These are phyloP conservation scores for Menidia menidia DNA, from an alignment of 2,797 vertebrate genomes.

Conservation along the genomic window DNA sequence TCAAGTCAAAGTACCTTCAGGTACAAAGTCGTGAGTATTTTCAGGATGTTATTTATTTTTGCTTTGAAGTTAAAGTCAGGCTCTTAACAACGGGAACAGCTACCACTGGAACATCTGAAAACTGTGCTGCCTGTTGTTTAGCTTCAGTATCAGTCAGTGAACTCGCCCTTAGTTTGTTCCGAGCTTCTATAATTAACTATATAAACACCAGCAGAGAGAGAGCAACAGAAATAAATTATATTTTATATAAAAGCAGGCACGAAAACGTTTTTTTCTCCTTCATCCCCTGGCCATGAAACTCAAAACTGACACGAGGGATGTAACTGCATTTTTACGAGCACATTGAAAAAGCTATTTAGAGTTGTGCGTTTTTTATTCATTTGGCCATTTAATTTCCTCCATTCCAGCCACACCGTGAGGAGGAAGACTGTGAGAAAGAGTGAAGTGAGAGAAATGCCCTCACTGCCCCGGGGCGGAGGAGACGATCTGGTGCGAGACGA, in stretches of 20 bases:
- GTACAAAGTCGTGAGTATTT: no score
- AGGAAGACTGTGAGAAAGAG: constrained; percentile 92
- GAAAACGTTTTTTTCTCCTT: not conserved
- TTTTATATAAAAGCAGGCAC: not conserved
- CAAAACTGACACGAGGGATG: not conserved
- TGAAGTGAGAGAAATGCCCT: constrained; percentile 92
- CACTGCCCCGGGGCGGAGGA: constrained; percentile 85
- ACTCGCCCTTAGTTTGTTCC: not conserved
- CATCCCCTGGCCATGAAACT: not conserved
- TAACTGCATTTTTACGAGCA: not conserved
- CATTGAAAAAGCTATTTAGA: not conserved
- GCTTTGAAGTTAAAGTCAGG: no score
- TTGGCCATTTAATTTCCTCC: not conserved
- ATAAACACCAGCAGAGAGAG: not conserved
- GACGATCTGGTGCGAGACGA: constrained; percentile 91
- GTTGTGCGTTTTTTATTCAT: not conserved
- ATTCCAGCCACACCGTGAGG: constrained; percentile 91
- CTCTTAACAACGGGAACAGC: no score
- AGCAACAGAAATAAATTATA: not conserved
- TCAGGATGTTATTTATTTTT: no score
- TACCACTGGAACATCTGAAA: not conserved
- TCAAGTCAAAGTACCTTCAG: no score
- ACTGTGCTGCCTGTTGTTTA: no score
- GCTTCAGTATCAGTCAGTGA: not conserved
- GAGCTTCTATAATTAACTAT: constrained; percentile 7